A percentile compares a stretch with the other conserved stretches of the same genome.
Conservation (phyloP, 2,113 vertebrate species). For the Anthoscopus minutus region DNA sequence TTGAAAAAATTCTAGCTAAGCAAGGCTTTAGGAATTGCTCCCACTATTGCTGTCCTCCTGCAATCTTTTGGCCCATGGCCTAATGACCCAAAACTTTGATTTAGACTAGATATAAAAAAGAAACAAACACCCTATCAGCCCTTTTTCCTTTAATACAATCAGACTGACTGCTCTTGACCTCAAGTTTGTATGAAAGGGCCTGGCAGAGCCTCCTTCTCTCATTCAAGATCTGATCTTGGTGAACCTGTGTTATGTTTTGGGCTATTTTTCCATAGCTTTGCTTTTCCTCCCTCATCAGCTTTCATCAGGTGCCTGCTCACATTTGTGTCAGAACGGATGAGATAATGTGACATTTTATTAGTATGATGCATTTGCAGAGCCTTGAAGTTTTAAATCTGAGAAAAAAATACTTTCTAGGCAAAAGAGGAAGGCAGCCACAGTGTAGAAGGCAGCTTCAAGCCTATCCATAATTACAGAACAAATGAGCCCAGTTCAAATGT, state of each 20-base stretch:
- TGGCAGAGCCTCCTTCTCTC: background rate
- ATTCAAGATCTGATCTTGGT: background rate
- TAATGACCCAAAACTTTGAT: background rate
- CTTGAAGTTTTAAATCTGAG: constrained; percentile 1
- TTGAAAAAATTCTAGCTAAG: background rate
- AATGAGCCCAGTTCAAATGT: background rate
- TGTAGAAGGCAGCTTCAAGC: background rate
- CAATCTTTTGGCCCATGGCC: background rate
- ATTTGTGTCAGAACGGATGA: background rate
- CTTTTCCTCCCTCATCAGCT: background rate
- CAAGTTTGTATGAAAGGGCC: background rate
- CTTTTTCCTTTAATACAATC: background rate
- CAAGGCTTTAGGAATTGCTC: background rate
- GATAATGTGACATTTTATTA: constrained; percentile 39
- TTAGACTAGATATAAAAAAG: background rate
- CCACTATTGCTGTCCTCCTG: background rate
- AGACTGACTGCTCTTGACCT: background rate
- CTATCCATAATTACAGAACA: background rate
- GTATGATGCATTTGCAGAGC: background rate
- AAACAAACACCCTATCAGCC: background rate
- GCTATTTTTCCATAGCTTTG: background rate
- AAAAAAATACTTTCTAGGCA: background rate
- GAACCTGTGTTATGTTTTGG: background rate
- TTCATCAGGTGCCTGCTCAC: constrained; percentile 3
- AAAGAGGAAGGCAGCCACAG: background rate